A percentile compares a stretch with the other conserved stretches of the same genome.
Evolutionary conservation across 64 coral and sea anemone genomes (phyloP).

Genomic region (Porites australiensis): DNA sequence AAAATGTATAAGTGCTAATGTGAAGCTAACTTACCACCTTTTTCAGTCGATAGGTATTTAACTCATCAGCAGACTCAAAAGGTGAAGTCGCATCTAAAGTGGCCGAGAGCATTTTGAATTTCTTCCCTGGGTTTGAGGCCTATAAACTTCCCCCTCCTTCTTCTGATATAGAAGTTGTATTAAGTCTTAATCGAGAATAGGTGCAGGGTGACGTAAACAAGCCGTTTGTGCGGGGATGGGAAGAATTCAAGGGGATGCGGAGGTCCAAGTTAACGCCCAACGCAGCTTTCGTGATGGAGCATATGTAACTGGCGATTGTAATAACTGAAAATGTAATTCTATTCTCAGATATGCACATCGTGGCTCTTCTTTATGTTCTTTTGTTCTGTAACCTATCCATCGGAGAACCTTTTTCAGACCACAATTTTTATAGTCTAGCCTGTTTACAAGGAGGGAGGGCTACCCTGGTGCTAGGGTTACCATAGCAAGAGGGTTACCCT

Average conservation of each 20-base stretch:
- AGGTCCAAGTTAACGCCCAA: constrained; percentile 57
- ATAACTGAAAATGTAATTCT: background rate
- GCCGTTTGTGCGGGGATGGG: constrained; percentile 54
- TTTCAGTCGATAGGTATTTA: constrained; percentile 54
- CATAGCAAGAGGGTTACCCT: no score
- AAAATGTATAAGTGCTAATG: no score
- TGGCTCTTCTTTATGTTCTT: no score
- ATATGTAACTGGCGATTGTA: constrained; percentile 89
- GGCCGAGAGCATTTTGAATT: constrained; percentile 82
- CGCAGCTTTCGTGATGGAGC: constrained; percentile 77
- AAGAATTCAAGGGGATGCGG: constrained; percentile 64
- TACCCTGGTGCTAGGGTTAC: no score
- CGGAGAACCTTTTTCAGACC: no score
- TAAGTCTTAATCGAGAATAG: constrained; percentile 61
- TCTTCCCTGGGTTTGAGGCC: constrained; percentile 83
- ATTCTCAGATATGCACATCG: no score
- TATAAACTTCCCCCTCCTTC: constrained; percentile 81
- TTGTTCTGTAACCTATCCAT: no score
- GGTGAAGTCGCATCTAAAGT: constrained; percentile 41
- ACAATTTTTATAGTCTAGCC: no score
- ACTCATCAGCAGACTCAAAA: constrained; percentile 1
- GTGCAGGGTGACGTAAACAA: constrained; percentile 58
- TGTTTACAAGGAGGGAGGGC: no score
- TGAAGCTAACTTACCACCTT: background rate
- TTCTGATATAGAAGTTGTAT: constrained; percentile 67